Base-by-base conservation (phyloP, 2,888 invertebrate species). In the Thymelicus sylvestris region DNA sequence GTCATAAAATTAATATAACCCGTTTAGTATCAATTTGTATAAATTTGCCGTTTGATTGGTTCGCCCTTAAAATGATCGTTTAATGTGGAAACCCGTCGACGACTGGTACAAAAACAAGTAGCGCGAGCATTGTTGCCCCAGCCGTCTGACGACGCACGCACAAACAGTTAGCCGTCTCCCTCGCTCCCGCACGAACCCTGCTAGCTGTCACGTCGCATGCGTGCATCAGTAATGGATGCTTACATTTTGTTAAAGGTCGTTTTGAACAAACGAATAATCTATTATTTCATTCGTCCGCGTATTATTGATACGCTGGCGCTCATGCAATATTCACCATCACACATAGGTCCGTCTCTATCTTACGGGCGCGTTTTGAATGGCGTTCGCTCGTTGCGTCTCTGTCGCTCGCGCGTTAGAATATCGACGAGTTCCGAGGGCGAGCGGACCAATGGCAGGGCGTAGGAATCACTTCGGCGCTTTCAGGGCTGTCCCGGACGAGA, bases 11-110 rank as follows among this genome's bases (percentile, higher is more conserved):
- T 93, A 93, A 93, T 93, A 92, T 90, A 92, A 91, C 90, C 91
- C 92, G 92, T 93, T 93, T 93, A 93, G 93, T 92, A 93, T 91
- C 90, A 93, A 93, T 93, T 93, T 93, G 93, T 93, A 91, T 92
- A 89, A 91, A 93, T 93, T 93, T 93, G 87, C 91, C 86, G 89
- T 92, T 91, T 92, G 93, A 93, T 93, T 92, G 93, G 93, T 91
- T 89, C 91, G 89, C 91, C 91, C 90, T 91, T 91, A 90, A 89
- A 91, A 88, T 92, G 92, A 92, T 93, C 93, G 93, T 86, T 92
- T 92, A 92, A 92, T 92, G 91, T 92, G 93, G 80, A 88, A 86
- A 89, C 92, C 90, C 88, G 84, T 85, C 82, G 89, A 71, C 89
- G 92, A 93, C 93, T 93, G 93, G 82, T 90, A 89, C 91, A 89